Evolutionary conservation across 2,797 vertebrate species (phyloP).

Genomic region (Pterois miles): DNA sequence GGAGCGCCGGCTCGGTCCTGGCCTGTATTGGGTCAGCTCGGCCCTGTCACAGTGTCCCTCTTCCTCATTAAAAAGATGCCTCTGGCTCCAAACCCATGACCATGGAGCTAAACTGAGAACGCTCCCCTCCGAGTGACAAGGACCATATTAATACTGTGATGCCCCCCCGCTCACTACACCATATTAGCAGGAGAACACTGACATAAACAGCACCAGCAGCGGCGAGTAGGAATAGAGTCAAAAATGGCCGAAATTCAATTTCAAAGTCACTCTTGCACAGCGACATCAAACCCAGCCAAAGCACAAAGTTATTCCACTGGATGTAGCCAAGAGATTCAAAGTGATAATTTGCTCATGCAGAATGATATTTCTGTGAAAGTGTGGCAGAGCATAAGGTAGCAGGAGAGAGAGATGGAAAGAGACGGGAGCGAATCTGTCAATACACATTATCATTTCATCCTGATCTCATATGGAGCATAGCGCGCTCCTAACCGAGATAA

Average conservation of each 20-base stretch:
- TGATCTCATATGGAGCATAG: conserved; percentile 47
- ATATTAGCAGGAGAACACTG: conserved; percentile 18
- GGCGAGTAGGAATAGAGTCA: neutral
- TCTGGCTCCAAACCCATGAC: conserved; percentile 49
- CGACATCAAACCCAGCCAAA: conserved; percentile 30
- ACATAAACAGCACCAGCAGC: conserved; percentile 11
- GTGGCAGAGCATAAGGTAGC: conserved; percentile 46
- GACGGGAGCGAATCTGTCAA: conserved; percentile 49
- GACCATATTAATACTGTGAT: conserved; percentile 33
- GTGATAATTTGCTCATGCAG: conserved; percentile 48
- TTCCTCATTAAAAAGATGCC: conserved; percentile 69
- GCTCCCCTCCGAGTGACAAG: conserved; percentile 41
- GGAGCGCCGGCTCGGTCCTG: neutral
- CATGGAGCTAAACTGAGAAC: conserved; percentile 40
- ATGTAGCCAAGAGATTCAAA: conserved; percentile 41
- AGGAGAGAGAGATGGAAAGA: conserved; percentile 19
- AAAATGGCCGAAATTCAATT: conserved; percentile 43
- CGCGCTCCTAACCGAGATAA: conserved; percentile 33
- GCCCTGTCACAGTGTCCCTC: conserved; percentile 30
- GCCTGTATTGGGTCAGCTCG: conserved; percentile 37
- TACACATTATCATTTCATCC: conserved; percentile 53
- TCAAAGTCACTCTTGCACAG: conserved; percentile 38
- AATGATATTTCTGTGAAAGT: conserved; percentile 48
- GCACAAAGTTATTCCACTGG: conserved; percentile 30
- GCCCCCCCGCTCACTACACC: conserved; percentile 13